Evolutionary conservation across 2,888 invertebrate genomes (phyloP).

Genomic region (Exephanes ischioxanthus): DNA sequence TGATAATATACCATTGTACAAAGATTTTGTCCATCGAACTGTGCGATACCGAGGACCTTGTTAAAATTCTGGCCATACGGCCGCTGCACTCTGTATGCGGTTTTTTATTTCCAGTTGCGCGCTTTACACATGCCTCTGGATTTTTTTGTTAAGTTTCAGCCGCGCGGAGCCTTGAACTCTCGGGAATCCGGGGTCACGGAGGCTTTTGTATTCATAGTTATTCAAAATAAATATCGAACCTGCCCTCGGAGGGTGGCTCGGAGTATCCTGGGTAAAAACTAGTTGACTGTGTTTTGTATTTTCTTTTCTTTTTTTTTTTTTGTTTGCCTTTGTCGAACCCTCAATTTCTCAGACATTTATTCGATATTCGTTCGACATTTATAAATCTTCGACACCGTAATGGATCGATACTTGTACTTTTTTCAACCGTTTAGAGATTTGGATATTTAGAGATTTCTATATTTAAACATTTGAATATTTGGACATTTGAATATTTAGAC

Average conservation of each 20-base stretch:
- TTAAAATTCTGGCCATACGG: slow-evolving; percentile 52
- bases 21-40: slow-evolving; percentile 49
- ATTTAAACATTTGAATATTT: too few species aligned
- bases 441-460: too few species aligned
- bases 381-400: too few species aligned
- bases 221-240: slow-evolving; percentile 13
- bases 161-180: slow-evolving; percentile 59
- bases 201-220: slow-evolving; percentile 15
- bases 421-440: slow-evolving; percentile 2
- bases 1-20: slow-evolving; percentile 19
- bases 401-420: slow-evolving; percentile 22
- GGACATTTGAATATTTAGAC: too few species aligned
- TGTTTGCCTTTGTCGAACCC: neutral
- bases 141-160: slow-evolving; percentile 39
- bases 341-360: too few species aligned
- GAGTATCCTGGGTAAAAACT: neutral
- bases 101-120: slow-evolving; percentile 33
- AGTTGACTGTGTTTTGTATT: neutral
- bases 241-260: neutral
- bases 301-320: neutral
- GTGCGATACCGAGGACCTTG: slow-evolving; percentile 38
- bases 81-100: slow-evolving; percentile 41
- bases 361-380: too few species aligned
- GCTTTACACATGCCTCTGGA: slow-evolving; percentile 36
- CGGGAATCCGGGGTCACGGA: slow-evolving; percentile 13